Evolutionary conservation across 1,140 invertebrate genomes (phyloP), one percentile per base, ranked within the genome.

Genomic region (Atopsyche davidsoni): DNA sequence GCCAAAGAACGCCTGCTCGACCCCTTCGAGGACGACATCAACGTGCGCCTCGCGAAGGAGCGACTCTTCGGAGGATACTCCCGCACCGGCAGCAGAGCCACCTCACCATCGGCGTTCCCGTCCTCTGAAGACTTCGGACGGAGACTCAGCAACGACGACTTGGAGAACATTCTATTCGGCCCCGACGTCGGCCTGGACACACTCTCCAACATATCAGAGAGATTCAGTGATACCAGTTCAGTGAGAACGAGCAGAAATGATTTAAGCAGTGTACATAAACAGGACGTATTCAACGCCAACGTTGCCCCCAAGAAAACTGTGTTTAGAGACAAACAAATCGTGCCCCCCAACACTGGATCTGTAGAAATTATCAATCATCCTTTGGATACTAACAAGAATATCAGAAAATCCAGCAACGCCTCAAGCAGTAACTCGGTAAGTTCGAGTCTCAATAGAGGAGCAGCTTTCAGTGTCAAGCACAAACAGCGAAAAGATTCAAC

Each of bases 1-100:
- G 52, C 57, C 6, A 51, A 46, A 18, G 49, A 55, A 28, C 46
- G 45, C 3, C 38, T 58, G 9, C 24, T 55, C 13, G 49, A 55
- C n/a, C 52, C 52, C 2, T 52, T 55, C 36, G 57, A 58, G 32
- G 57, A 55, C 36, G 53, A 58, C 23, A 55, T 58, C 42, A 58
- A 55, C 24, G 57, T 58, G 10, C 38, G 57, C 3, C 41, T 55
- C 14, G 57, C 57, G 9, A 58, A 58, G 45, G 47, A 55, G 39
- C 39, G 57, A 3, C 36, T 58, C 10, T 55, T 58, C 17, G 57
- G 53, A 14, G 14, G 46, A 7, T 39, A 55, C 22, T 41, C 49
- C 3, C 40, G 42, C 45, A 18, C 43, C 13, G 31, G 36, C 13
- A 42, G 39, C 25, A 42, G 51, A 14, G 31, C 48, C 2, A 14